These are phyloP conservation scores for Mus caroli DNA, from an alignment of 2,797 vertebrate genomes.

Conservation along the genomic window DNA sequence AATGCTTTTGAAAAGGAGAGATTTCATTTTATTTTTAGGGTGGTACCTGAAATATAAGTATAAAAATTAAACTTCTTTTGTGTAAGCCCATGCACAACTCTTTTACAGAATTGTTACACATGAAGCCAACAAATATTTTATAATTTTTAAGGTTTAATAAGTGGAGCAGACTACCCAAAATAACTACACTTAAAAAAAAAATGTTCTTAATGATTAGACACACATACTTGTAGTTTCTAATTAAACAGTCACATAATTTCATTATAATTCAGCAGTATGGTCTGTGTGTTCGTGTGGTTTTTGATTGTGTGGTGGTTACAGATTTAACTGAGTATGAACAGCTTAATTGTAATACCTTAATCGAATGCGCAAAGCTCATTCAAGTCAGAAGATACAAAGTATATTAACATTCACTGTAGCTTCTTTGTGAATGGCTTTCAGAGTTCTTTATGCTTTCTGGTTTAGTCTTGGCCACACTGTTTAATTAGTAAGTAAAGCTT, in stretches of 20 bases:
- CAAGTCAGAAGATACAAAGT: slow-evolving; percentile 68
- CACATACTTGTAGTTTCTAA: slow-evolving; percentile 53
- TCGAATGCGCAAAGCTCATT: slow-evolving; percentile 77
- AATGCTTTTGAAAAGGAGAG: slow-evolving; percentile 52
- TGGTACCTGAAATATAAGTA: slow-evolving; percentile 51
- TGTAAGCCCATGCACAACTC: slow-evolving; percentile 5
- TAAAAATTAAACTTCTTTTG: slow-evolving; percentile 61
- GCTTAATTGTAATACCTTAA: slow-evolving; percentile 72
- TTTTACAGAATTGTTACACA: slow-evolving; percentile 46
- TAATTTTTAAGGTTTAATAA: slow-evolving; percentile 49
- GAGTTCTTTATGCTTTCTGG: slow-evolving; percentile 58
- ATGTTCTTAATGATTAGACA: neutral
- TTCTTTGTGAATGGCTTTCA: slow-evolving; percentile 60
- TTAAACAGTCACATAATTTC: slow-evolving; percentile 69
- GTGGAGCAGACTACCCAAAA: slow-evolving; percentile 30
- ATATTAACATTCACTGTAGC: slow-evolving; percentile 72
- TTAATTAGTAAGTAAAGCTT: slow-evolving; percentile 60
- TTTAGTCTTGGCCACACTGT: slow-evolving; percentile 48
- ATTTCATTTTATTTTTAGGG: slow-evolving; percentile 47
- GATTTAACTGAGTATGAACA: slow-evolving; percentile 61
- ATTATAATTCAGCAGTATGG: slow-evolving; percentile 58
- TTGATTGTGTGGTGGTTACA: slow-evolving; percentile 65
- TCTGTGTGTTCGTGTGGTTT: slow-evolving; percentile 38
- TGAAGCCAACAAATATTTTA: slow-evolving; percentile 52
- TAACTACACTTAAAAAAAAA: neutral